These are phyloP conservation scores for Hyppa rectilinea DNA, from an alignment of 2,888 invertebrate species.

Conservation along the genomic window DNA sequence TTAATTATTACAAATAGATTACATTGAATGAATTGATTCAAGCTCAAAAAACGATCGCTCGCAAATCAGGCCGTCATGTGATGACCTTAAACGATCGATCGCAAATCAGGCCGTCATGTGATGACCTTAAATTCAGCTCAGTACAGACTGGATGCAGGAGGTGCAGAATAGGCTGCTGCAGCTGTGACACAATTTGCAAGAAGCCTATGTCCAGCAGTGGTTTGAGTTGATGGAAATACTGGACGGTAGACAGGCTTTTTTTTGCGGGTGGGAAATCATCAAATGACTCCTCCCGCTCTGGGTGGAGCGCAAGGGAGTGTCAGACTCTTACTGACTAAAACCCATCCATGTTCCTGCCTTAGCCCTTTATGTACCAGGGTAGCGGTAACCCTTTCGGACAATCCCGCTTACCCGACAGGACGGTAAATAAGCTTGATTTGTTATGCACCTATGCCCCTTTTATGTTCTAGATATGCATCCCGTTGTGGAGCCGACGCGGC, in stretches of 20 bases:
- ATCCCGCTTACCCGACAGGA: too few species aligned
- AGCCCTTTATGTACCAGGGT: too few species aligned
- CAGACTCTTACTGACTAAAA: too few species aligned
- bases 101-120: not conserved
- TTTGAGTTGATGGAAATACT: not conserved
- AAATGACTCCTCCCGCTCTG: too few species aligned
- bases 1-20: not conserved
- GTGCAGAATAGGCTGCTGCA: not conserved
- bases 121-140: not conserved
- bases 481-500: too few species aligned
- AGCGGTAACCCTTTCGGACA: too few species aligned
- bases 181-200: not conserved
- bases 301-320: too few species aligned
- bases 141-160: not conserved
- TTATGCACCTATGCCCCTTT: not conserved
- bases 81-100: constrained; percentile 2
- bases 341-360: too few species aligned
- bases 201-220: not conserved
- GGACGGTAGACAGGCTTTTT: too few species aligned
- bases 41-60: not conserved
- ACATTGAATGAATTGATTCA: not conserved
- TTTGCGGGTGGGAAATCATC: too few species aligned
- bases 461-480: not conserved
- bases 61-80: not conserved
- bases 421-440: too few species aligned